phyloP scores from a whole-genome alignment of 2,113 vertebrate genomes.

The Trinectes maculatus region DNA sequence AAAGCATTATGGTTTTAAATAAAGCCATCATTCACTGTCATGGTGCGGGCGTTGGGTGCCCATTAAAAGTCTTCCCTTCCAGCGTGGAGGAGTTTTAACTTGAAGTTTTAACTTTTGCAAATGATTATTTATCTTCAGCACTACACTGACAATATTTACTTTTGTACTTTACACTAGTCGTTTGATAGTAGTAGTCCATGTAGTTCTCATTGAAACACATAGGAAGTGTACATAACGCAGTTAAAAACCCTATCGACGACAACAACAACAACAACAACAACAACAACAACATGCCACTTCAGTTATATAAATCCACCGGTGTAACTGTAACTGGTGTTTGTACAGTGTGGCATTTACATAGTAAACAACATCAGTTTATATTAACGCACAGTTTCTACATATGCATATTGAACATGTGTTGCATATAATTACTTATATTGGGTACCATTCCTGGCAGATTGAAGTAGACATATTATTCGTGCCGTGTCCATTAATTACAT shows the following conservation, averaged over 20 bases:
- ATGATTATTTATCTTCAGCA: too few relatives aligned
- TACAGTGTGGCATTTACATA: background rate
- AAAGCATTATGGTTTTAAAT: conserved; percentile 73
- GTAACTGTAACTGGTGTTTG: background rate
- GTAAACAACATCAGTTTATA: background rate
- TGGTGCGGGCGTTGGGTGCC: conserved; percentile 34
- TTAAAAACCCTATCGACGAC: too few relatives aligned
- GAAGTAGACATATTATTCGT: conserved; percentile 33
- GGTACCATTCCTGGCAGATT: conserved; percentile 31
- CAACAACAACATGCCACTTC: too few relatives aligned
- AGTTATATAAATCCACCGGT: too few relatives aligned
- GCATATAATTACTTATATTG: conserved; percentile 46
- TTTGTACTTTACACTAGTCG: too few relatives aligned
- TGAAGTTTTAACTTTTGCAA: too few relatives aligned
- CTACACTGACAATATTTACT: too few relatives aligned
- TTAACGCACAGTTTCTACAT: conserved; percentile 3
- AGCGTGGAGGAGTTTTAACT: conserved; percentile 10
- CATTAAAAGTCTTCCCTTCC: conserved; percentile 46
- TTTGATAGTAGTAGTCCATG: too few relatives aligned
- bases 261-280: too few relatives aligned
- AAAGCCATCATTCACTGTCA: conserved; percentile 75
- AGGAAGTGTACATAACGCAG: too few relatives aligned
- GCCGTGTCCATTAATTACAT: conserved; percentile 66
- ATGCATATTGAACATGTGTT: conserved; percentile 33
- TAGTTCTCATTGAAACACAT: too few relatives aligned